These are phyloP conservation scores for Synanceia verrucosa DNA, from an alignment of 2,797 vertebrate species.

Conservation along the genomic window DNA sequence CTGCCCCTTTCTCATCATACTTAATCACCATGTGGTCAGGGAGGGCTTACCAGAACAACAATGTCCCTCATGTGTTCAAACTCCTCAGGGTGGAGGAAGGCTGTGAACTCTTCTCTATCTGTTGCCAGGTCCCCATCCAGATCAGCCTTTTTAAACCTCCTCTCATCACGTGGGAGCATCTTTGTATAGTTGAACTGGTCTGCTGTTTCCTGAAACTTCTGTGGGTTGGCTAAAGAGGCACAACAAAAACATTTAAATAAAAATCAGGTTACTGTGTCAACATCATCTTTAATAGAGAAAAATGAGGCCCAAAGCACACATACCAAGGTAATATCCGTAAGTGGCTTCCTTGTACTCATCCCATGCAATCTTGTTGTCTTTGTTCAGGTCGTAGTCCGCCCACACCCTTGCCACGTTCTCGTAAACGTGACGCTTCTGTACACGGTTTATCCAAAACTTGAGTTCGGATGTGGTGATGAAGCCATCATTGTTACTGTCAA, in stretches of 20 bases:
- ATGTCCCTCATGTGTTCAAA: conserved; percentile 98
- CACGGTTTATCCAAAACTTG: conserved; percentile 95
- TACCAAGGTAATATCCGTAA: conserved; percentile 96
- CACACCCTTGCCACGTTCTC: conserved; percentile 98
- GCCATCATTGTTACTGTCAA: conserved; percentile 88
- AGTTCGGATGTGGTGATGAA: conserved; percentile 90
- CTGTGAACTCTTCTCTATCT: conserved; percentile 93
- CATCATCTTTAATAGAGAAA: too few species aligned
- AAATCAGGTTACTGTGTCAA: conserved; percentile 8
- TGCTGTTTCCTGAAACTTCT: conserved; percentile 90
- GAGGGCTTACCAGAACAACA: conserved; percentile 90
- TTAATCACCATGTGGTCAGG: conserved; percentile 4
- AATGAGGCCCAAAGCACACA: conserved; percentile 48
- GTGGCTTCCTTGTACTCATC: conserved; percentile 98
- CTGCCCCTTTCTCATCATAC: not conserved
- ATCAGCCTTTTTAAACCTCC: conserved; percentile 91
- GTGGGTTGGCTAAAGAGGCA: conserved; percentile 88
- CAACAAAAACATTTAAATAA: too few species aligned
- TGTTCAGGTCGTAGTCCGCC: conserved; percentile 96
- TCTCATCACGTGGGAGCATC: conserved; percentile 97
- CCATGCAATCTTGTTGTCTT: conserved; percentile 95
- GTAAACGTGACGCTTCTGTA: conserved; percentile 97
- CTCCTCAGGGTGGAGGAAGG: conserved; percentile 97
- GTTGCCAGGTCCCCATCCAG: conserved; percentile 86
- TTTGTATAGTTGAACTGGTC: conserved; percentile 97